A percentile compares a stretch with the other conserved stretches of the same genome.
These are phyloP conservation scores for Gorsachius magnificus DNA, from an alignment of 2,797 vertebrate species.

Conservation along the genomic window DNA sequence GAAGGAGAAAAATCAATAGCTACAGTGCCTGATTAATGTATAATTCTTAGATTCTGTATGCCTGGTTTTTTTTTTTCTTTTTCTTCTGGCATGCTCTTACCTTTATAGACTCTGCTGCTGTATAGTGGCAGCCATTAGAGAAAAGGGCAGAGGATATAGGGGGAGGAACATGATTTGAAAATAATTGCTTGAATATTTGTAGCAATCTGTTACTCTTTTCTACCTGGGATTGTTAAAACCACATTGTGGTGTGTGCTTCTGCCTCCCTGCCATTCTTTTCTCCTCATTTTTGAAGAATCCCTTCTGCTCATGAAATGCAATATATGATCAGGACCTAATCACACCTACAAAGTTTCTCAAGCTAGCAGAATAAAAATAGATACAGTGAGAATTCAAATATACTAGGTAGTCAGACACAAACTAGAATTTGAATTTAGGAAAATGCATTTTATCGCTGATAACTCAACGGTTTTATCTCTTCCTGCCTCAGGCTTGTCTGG, in stretches of 20 bases:
- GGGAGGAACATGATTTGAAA: neutral
- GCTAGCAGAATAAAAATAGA: conserved; percentile 19
- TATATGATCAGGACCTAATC: neutral
- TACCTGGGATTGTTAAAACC: neutral
- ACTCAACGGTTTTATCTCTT: conserved; percentile 8
- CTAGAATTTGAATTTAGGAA: conserved; percentile 44
- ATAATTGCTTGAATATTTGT: neutral
- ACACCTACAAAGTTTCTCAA: neutral
- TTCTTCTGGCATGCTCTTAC: neutral
- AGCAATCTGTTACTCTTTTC: neutral
- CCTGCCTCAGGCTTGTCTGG: conserved; percentile 32
- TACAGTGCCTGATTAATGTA: neutral
- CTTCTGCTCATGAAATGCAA: conserved; percentile 1
- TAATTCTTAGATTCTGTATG: neutral
- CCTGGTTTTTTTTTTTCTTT: neutral
- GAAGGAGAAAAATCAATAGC: conserved; percentile 9
- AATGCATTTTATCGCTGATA: conserved; percentile 12
- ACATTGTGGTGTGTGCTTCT: neutral
- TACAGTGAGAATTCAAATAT: neutral
- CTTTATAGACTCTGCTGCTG: neutral
- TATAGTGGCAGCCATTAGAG: neutral
- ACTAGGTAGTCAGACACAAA: neutral
- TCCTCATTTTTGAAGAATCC: neutral
- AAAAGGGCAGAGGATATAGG: neutral
- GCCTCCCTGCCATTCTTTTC: neutral